Conservation (phyloP, 2,797 vertebrate genomes). For the Sardinella longiceps region DNA sequence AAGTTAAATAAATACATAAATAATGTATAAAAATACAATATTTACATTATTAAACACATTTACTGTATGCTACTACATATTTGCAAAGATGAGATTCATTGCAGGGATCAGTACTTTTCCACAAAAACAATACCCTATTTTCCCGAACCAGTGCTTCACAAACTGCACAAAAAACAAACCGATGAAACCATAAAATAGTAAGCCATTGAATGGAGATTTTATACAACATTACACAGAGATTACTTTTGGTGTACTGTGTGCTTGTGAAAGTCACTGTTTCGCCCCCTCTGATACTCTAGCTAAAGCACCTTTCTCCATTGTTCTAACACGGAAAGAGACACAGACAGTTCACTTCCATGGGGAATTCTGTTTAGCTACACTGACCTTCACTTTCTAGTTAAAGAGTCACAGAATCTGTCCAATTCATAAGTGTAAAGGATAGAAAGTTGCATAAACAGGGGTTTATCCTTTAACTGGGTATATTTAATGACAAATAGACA, state of each 20-base stretch:
- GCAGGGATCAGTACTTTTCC: neutral
- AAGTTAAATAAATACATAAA: constrained; percentile 12
- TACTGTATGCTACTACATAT: neutral
- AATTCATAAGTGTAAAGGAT: neutral
- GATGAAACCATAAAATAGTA: neutral
- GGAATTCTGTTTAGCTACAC: neutral
- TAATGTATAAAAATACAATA: constrained; percentile 16
- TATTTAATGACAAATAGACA: neutral
- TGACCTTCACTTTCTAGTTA: neutral
- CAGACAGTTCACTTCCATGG: neutral
- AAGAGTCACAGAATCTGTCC: neutral
- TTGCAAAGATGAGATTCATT: neutral
- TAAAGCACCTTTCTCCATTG: neutral
- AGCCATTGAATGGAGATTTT: neutral
- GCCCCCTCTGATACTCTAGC: neutral
- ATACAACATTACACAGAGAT: neutral
- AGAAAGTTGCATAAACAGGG: neutral
- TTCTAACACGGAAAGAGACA: neutral
- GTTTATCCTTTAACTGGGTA: neutral
- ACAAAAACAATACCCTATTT: neutral
- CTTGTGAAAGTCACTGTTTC: neutral
- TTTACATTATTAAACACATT: constrained; percentile 13
- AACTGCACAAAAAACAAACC: neutral
- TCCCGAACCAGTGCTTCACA: neutral
- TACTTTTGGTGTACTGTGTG: neutral